phyloP scores from a whole-genome alignment of 2,797 vertebrate genomes.

The Antennarius maculatus region DNA sequence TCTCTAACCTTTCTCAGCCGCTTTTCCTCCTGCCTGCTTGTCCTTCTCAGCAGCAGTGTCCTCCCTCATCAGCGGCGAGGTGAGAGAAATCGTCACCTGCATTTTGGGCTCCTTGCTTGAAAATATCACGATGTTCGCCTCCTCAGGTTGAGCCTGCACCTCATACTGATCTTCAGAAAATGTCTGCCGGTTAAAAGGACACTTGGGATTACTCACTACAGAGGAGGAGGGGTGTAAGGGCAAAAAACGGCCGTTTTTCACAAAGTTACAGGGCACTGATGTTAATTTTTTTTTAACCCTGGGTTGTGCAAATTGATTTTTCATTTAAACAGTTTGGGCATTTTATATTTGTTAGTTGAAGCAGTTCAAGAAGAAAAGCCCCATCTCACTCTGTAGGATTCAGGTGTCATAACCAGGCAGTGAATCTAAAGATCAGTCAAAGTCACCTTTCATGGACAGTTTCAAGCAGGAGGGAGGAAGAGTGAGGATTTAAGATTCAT shows the following conservation, averaged over 20 bases:
- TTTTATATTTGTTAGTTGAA: slow-evolving; percentile 6
- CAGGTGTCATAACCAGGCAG: slow-evolving; percentile 85
- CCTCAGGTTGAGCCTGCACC: slow-evolving; percentile 84
- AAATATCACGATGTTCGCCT: slow-evolving; percentile 86
- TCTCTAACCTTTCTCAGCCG: slow-evolving; percentile 88
- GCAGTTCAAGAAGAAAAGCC: slow-evolving; percentile 40
- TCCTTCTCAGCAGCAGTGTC: slow-evolving; percentile 81
- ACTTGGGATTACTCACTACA: slow-evolving; percentile 85
- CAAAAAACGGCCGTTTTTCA: slow-evolving; percentile 14
- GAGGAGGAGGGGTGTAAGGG: slow-evolving; percentile 73
- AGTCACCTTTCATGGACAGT: slow-evolving; percentile 59
- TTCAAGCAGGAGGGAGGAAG: slow-evolving; percentile 63
- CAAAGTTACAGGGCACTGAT: slow-evolving; percentile 19
- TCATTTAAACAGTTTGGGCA: slow-evolving; percentile 14
- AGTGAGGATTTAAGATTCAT: slow-evolving; percentile 55
- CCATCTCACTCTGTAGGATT: slow-evolving; percentile 85
- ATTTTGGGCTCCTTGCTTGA: slow-evolving; percentile 89
- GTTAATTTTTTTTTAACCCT: slow-evolving; percentile 26
- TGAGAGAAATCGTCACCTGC: slow-evolving; percentile 88
- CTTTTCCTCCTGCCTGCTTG: slow-evolving; percentile 80
- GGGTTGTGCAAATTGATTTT: slow-evolving; percentile 19
- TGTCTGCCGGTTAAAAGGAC: slow-evolving; percentile 88
- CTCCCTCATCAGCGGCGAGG: slow-evolving; percentile 89
- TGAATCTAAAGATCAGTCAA: slow-evolving; percentile 85
- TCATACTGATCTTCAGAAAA: slow-evolving; percentile 88